Percentiles rank a stretch among this genome's conserved stretches.
Conservation (phyloP, 2,797 vertebrate genomes). For the Choloepus didactylus region DNA sequence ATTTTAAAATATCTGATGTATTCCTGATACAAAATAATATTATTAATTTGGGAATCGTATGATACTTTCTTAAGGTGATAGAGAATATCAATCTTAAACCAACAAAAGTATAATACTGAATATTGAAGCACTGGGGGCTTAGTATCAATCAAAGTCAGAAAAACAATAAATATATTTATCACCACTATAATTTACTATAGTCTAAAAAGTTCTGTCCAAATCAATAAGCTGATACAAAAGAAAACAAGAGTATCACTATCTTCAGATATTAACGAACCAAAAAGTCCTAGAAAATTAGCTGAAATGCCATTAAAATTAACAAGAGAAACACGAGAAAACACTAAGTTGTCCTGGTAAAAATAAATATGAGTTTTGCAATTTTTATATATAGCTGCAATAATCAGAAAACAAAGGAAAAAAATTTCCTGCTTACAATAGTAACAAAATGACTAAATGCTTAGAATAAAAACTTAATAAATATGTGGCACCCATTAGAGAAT, state of each 20-base stretch:
- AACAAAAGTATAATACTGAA: slow-evolving; percentile 4
- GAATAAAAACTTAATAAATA: neutral
- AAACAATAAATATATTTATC: slow-evolving; percentile 57
- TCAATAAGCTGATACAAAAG: neutral
- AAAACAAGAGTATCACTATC: neutral
- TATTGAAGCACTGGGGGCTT: neutral
- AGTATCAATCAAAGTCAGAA: slow-evolving; percentile 39
- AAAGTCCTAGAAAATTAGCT: neutral
- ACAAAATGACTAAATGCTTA: neutral
- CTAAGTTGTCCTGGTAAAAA: slow-evolving; percentile 48
- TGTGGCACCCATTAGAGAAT: neutral
- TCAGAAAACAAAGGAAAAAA: neutral
- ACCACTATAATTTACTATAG: neutral
- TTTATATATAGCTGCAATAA: slow-evolving; percentile 17
- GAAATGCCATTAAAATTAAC: slow-evolving; percentile 35
- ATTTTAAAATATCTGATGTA: neutral
- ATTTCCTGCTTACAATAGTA: neutral
- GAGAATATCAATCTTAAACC: slow-evolving; percentile 6
- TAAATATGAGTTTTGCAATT: neutral
- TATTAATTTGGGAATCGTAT: neutral
- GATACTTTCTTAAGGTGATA: slow-evolving; percentile 27
- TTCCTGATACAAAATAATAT: neutral
- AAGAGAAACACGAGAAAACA: slow-evolving; percentile 37
- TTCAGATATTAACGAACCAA: neutral
- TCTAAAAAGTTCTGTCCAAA: neutral